phyloP scores from a whole-genome alignment of 2,888 invertebrate genomes.

The Drosophila cyrtoloma region DNA sequence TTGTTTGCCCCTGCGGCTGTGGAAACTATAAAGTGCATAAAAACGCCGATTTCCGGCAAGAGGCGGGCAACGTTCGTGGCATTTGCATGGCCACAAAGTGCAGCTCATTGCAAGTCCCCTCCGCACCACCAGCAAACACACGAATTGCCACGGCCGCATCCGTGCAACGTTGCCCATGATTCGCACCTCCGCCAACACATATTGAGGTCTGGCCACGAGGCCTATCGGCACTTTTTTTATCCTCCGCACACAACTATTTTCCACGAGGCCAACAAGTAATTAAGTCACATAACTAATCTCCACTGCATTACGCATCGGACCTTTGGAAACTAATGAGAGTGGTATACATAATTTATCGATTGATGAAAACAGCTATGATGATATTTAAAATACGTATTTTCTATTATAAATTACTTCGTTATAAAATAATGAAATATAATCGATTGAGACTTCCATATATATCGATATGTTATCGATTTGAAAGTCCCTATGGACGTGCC shows the following conservation, averaged over 20 bases:
- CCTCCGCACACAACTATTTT: constrained; percentile 28
- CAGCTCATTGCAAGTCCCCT: neutral
- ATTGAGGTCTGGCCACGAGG: constrained; percentile 48
- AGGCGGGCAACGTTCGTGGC: constrained; percentile 37
- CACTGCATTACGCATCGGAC: neutral
- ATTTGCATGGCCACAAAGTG: constrained; percentile 73
- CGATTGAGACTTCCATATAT: neutral
- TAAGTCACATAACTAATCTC: constrained; percentile 19
- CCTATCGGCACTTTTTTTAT: constrained; percentile 11
- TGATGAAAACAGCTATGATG: neutral
- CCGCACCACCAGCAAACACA: neutral
- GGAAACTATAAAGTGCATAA: constrained; percentile 56
- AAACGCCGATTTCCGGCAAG: constrained; percentile 65
- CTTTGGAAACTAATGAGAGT: neutral
- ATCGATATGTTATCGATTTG: too few species aligned
- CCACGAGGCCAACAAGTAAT: constrained; percentile 21
- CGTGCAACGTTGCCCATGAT: constrained; percentile 21
- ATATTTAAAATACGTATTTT: neutral
- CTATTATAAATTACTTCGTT: neutral
- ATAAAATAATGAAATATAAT: neutral
- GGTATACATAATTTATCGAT: neutral
- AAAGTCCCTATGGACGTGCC: too few species aligned
- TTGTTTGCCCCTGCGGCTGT: constrained; percentile 53
- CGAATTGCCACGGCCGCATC: neutral
- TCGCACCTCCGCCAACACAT: constrained; percentile 60